phyloP scores from a whole-genome alignment of 2,888 invertebrate genomes.

The Aphidius colemani region DNA sequence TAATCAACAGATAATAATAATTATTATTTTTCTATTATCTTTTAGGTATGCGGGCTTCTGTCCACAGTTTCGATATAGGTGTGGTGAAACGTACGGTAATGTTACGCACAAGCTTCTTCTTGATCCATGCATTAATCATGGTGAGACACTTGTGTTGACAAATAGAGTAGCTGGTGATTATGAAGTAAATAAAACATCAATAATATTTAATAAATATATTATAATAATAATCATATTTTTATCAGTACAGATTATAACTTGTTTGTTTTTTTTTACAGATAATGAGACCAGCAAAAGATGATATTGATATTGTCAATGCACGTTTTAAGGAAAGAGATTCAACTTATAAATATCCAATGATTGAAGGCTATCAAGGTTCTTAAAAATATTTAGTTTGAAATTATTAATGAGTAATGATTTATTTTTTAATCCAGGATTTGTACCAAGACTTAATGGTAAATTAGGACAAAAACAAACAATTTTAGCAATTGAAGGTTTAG shows the following conservation, averaged over 20 bases:
- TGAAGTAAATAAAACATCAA: constrained; percentile 62
- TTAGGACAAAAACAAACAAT: constrained; percentile 76
- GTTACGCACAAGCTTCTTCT: constrained; percentile 71
- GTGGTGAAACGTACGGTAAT: constrained; percentile 77
- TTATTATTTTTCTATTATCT: constrained; percentile 19
- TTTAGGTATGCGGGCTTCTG: constrained; percentile 77
- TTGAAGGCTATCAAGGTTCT: constrained; percentile 76
- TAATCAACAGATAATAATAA: constrained; percentile 15
- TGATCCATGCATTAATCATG: constrained; percentile 75
- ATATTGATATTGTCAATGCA: constrained; percentile 70
- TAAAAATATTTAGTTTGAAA: constrained; percentile 1
- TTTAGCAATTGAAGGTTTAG: constrained; percentile 73
- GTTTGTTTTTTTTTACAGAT: constrained; percentile 55
- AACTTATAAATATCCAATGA: constrained; percentile 73
- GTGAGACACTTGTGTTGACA: constrained; percentile 72
- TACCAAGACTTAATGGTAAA: constrained; percentile 70
- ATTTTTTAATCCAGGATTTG: constrained; percentile 63
- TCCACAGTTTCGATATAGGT: constrained; percentile 74
- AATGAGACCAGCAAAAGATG: constrained; percentile 68
- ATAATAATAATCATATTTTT: background rate
- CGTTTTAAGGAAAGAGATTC: constrained; percentile 71
- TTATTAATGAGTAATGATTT: constrained; percentile 1
- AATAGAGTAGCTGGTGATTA: constrained; percentile 69
- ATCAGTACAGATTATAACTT: background rate
- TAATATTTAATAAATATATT: background rate